Conservation (phyloP, 1,140 invertebrate genomes). For the Steinernema feltiae region DNA sequence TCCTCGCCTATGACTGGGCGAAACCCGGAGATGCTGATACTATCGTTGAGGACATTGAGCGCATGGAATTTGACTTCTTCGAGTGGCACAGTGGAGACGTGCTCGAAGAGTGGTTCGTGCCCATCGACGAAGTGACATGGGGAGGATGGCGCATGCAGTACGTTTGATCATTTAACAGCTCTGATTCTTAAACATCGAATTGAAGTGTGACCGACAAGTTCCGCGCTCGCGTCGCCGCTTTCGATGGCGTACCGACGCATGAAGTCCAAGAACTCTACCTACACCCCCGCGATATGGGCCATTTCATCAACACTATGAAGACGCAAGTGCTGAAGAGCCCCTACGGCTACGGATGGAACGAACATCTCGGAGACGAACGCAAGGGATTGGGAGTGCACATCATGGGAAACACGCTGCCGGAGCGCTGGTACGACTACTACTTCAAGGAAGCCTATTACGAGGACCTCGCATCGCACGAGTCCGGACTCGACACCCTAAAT, state of each 20-base stretch:
- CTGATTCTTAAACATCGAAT: neutral
- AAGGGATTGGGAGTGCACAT: conserved; percentile 18
- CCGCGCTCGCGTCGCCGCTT: conserved; percentile 28
- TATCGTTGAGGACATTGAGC: conserved; percentile 61
- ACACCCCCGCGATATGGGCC: conserved; percentile 42
- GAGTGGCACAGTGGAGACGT: conserved; percentile 55
- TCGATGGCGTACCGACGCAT: conserved; percentile 31
- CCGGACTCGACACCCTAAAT: conserved; percentile 31
- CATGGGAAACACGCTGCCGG: conserved; percentile 38
- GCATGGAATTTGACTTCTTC: conserved; percentile 54
- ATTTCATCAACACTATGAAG: conserved; percentile 51
- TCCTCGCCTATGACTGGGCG: conserved; percentile 80
- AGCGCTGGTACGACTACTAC: conserved; percentile 52
- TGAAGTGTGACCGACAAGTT: conserved; percentile 41
- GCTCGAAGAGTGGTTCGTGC: conserved; percentile 42
- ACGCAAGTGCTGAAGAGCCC: conserved; percentile 48
- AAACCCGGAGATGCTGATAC: conserved; percentile 72
- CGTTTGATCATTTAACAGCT: conserved; percentile 7
- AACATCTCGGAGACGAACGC: conserved; percentile 38
- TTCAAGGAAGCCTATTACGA: conserved; percentile 48
- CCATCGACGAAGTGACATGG: conserved; percentile 33
- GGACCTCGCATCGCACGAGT: conserved; percentile 37
- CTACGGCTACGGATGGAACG: conserved; percentile 48
- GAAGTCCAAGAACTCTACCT: conserved; percentile 54
- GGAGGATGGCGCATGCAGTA: conserved; percentile 28